A percentile compares a stretch with the other conserved stretches of the same genome.
These are phyloP conservation scores for Rhyacophila brunnea DNA, from an alignment of 1,140 invertebrate genomes.

Conservation along the genomic window DNA sequence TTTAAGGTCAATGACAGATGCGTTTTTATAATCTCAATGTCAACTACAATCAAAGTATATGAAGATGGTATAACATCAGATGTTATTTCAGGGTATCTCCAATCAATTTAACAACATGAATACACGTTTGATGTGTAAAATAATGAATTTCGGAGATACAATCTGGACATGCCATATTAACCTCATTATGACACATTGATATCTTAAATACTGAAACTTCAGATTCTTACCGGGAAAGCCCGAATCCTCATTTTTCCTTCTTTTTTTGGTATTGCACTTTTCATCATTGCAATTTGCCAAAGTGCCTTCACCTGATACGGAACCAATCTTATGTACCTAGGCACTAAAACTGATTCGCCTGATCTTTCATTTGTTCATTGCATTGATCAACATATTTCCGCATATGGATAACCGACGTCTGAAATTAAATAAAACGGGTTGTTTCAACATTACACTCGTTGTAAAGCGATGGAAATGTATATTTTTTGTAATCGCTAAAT, in stretches of 20 bases:
- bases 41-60: too few species aligned
- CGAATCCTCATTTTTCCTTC: constrained; percentile 96
- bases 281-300: constrained; percentile 57
- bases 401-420: constrained; percentile 4
- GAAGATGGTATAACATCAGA: too few species aligned
- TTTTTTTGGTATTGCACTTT: constrained; percentile 78
- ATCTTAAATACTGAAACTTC: not conserved
- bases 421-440: constrained; percentile 10
- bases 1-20: too few species aligned
- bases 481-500: not conserved
- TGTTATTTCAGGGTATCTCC: too few species aligned
- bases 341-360: constrained; percentile 15
- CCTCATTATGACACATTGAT: not conserved
- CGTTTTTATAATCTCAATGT: too few species aligned
- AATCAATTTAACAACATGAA: too few species aligned
- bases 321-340: constrained; percentile 16
- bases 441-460: too few species aligned
- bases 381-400: constrained; percentile 15
- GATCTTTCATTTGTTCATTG: constrained; percentile 17
- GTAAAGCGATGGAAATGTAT: too few species aligned
- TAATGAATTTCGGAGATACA: too few species aligned
- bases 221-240: constrained; percentile 86
- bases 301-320: constrained; percentile 10
- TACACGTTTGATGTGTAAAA: too few species aligned
- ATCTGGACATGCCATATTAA: not conserved